A percentile compares a stretch with the other conserved stretches of the same genome.
phyloP scores from a whole-genome alignment of 2,113 vertebrate genomes.

The Cyprinodon brontotheroides region DNA sequence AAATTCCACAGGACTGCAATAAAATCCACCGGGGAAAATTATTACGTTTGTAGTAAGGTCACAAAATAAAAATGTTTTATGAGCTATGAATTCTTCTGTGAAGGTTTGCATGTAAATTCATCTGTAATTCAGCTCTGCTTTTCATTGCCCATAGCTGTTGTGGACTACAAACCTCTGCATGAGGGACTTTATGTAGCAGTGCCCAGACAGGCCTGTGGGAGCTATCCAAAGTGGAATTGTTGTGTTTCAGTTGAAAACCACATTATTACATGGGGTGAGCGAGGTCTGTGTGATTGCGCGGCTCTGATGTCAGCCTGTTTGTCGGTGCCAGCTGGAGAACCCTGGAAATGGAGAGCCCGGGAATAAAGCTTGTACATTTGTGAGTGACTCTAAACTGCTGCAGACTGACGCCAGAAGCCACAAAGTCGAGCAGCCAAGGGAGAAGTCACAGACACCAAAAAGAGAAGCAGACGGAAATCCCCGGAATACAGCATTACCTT shows the following conservation, averaged over 20 bases:
- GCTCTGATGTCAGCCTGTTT: slow-evolving; percentile 55
- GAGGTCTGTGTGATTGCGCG: slow-evolving; percentile 50
- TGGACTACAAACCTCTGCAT: background rate
- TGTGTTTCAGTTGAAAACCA: slow-evolving; percentile 40
- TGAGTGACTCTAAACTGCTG: slow-evolving; percentile 51
- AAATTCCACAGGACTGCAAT: too few relatives aligned
- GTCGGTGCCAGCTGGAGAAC: slow-evolving; percentile 53
- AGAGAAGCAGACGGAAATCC: slow-evolving; percentile 15
- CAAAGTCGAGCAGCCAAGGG: slow-evolving; percentile 17
- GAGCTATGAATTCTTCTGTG: background rate
- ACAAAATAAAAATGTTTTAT: background rate
- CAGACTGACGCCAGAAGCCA: slow-evolving; percentile 48
- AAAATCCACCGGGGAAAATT: too few relatives aligned
- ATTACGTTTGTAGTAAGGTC: background rate
- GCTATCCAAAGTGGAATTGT: slow-evolving; percentile 32
- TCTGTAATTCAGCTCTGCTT: background rate
- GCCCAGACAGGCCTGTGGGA: slow-evolving; percentile 22
- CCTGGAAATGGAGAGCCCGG: slow-evolving; percentile 48
- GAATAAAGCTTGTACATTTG: slow-evolving; percentile 47
- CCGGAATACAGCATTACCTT: slow-evolving; percentile 24
- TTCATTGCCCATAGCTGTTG: background rate
- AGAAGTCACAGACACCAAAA: slow-evolving; percentile 36
- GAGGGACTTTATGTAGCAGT: background rate
- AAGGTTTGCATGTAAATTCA: background rate
- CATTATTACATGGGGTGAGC: slow-evolving; percentile 36